These are phyloP conservation scores for Drosophila pectinifera DNA, from an alignment of 1,140 invertebrate species.

Conservation along the genomic window DNA sequence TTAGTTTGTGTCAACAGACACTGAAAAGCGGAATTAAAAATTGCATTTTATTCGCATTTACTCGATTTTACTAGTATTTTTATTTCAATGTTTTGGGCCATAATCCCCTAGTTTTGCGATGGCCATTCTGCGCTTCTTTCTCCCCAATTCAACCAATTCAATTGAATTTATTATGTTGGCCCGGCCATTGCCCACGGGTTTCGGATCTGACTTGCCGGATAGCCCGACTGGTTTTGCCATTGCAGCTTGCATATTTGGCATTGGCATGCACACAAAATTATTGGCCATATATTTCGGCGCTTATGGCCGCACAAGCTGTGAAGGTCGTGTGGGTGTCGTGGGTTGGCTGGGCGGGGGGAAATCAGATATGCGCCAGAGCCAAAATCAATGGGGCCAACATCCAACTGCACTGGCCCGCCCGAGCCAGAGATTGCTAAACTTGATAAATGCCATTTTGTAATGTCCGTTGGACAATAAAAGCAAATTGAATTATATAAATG, in stretches of 20 bases:
- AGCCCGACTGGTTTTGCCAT: constrained; percentile 30
- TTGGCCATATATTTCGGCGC: constrained; percentile 59
- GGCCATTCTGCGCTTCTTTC: constrained; percentile 44
- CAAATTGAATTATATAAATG: constrained; percentile 71
- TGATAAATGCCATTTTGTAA: constrained; percentile 76
- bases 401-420: constrained; percentile 2
- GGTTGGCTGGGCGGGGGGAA: constrained; percentile 14
- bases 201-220: constrained; percentile 32
- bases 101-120: constrained; percentile 7
- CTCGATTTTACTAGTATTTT: constrained; percentile 46
- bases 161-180: constrained; percentile 72
- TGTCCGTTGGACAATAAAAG: constrained; percentile 63
- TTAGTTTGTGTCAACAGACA: constrained; percentile 77
- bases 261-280: constrained; percentile 71
- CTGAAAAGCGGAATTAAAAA: constrained; percentile 69
- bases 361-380: constrained; percentile 61
- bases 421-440: constrained; percentile 57
- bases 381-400: constrained; percentile 60
- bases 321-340: constrained; percentile 69
- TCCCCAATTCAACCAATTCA: constrained; percentile 39
- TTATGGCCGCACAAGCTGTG: constrained; percentile 51
- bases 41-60: constrained; percentile 39
- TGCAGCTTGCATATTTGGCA: constrained; percentile 59
- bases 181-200: constrained; percentile 38
- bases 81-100: constrained; percentile 17